Evolutionary conservation across 2,888 invertebrate genomes (phyloP).

Genomic region (Zonitis immaculata): DNA sequence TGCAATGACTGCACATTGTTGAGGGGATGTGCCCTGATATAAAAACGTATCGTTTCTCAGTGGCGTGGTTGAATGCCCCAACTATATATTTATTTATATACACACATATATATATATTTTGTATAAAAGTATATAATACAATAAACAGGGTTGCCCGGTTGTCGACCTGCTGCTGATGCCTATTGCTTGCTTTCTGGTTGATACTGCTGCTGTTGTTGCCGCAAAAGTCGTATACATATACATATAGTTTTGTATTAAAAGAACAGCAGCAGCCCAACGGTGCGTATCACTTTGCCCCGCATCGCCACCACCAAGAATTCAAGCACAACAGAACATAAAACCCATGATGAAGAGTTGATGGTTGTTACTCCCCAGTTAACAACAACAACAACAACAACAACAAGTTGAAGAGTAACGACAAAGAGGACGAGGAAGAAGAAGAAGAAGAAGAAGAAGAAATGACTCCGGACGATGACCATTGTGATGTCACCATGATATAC

Average conservation of each 20-base stretch:
- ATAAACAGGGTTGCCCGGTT: constrained; percentile 41
- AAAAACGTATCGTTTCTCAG: constrained; percentile 17
- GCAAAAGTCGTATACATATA: no score
- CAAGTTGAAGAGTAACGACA: no score
- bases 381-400: not conserved
- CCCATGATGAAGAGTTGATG: not conserved
- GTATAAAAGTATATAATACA: no score
- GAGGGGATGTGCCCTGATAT: constrained; percentile 6
- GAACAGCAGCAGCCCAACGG: constrained; percentile 23
- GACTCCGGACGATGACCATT: constrained; percentile 37
- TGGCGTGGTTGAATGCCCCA: not conserved
- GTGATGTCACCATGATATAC: constrained; percentile 33
- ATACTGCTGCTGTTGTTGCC: not conserved
- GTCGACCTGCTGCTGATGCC: constrained; percentile 37
- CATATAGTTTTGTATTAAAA: constrained; percentile 26
- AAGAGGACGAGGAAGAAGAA: no score
- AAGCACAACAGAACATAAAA: not conserved
- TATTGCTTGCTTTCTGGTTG: constrained; percentile 20
- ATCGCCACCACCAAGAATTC: constrained; percentile 5
- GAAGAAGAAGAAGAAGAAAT: not conserved
- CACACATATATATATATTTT: no score
- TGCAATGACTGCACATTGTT: constrained; percentile 8
- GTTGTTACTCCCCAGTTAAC: not conserved
- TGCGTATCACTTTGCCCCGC: constrained; percentile 30
- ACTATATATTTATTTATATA: not conserved